Conservation (phyloP, 2,113 vertebrate genomes). For the Esox niger region DNA sequence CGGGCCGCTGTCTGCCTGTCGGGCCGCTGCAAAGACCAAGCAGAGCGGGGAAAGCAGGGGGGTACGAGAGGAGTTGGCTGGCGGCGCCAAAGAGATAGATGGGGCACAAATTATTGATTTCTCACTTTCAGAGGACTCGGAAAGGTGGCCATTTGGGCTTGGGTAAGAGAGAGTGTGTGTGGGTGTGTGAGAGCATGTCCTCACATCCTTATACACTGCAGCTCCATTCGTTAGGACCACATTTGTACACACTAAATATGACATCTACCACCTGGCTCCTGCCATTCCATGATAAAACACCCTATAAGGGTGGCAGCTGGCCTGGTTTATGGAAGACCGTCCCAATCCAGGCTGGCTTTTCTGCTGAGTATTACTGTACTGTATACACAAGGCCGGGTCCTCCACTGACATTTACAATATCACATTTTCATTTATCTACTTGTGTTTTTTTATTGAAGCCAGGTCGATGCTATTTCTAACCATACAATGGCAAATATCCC, state of each 20-base stretch:
- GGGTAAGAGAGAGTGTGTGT: no score
- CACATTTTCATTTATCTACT: no score
- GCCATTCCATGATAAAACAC: slow-evolving; percentile 56
- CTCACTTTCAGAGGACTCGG: neutral
- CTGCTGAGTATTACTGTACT: slow-evolving; percentile 36
- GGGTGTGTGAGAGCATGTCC: no score
- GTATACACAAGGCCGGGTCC: slow-evolving; percentile 36
- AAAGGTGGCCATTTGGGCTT: no score
- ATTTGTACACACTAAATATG: slow-evolving; percentile 42
- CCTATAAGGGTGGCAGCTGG: slow-evolving; percentile 43
- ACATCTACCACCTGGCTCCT: slow-evolving; percentile 47
- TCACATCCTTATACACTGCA: slow-evolving; percentile 17
- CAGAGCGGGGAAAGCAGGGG: neutral
- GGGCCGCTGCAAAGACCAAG: neutral
- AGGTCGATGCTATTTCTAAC: slow-evolving; percentile 25
- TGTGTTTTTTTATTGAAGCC: no score
- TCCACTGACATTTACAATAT: slow-evolving; percentile 57
- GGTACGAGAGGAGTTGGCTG: neutral
- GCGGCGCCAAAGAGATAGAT: neutral
- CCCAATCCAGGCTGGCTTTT: slow-evolving; percentile 21
- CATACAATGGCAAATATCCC: slow-evolving; percentile 42
- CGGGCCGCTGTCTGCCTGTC: neutral
- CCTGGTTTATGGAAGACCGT: slow-evolving; percentile 49
- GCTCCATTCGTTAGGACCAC: slow-evolving; percentile 27
- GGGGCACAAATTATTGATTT: slow-evolving; percentile 15